Evolutionary conservation across 30 jellyfish, hydroid and myxozoan genomes (phyloP), one percentile per base, ranked within the genome.

Genomic region (Mastigias papua): DNA sequence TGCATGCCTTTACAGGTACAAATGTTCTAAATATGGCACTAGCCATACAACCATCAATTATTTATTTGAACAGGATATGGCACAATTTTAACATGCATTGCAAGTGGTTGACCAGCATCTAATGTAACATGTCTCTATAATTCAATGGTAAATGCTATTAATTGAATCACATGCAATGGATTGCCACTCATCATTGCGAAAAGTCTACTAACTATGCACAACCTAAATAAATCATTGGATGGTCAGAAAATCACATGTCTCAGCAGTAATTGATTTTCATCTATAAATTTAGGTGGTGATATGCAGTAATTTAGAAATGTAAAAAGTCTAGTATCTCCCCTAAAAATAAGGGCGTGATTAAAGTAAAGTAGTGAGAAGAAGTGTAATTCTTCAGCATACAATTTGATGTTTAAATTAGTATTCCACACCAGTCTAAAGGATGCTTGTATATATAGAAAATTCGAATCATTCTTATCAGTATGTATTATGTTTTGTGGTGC

Each of bases 51-150:
- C 29, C 68, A 2, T 33, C 67, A 23, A 72, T 42, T n/a, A n/a
- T 0, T 23, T 34, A 15, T 34, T 72, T 4, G 35, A 32, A 8
- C 66, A 72, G 35, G 83, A 69, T 31, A 72, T 34, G 0, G 1
- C 66, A 23, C 67, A 4, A 72, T 26, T 27, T 13, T 72, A 28
- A 2, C 15, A 21, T 72, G 83, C 37, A 48, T 72, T 72, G 83
- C 37, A 28, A 34, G 25, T 17, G 48, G 83, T 34, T 20, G 83
- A 35, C 83, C 83, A 15, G 83, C 66, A 23, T 35, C 83, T 10
- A 37, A 35, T 9, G 42, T 35, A 34, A 72, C 42, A 30, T 72
- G 83, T 68, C 63, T n/a, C 1, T 72, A 34, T 22, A 37, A 72
- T 33, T 21, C 61, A 23, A 61, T 7, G 6, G 35, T 72, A 42